phyloP scores from a whole-genome alignment of 92 coral and sea anemone genomes.

The Epizoanthus fatuus region DNA sequence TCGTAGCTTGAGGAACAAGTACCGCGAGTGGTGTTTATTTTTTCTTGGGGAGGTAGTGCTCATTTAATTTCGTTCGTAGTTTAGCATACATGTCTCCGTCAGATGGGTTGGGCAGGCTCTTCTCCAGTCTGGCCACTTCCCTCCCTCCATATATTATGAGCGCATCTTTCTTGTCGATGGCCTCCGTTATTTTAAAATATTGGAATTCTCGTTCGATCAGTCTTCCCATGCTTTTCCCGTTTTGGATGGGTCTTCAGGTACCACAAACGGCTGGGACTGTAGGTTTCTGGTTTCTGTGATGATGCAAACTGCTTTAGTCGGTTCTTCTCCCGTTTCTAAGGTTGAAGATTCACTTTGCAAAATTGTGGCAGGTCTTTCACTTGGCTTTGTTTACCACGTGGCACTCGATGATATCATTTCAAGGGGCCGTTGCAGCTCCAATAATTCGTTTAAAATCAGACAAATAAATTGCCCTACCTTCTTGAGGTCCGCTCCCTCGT shows the following conservation, averaged over 20 bases:
- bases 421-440: background rate
- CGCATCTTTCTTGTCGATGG: slow-evolving; percentile 75
- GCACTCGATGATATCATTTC: background rate
- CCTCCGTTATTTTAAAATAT: slow-evolving; percentile 66
- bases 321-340: no score
- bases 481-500: background rate
- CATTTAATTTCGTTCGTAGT: slow-evolving; percentile 46
- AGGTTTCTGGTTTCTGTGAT: slow-evolving; percentile 59
- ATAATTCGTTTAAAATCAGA: background rate
- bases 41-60: slow-evolving; percentile 45
- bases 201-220: slow-evolving; percentile 70
- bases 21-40: slow-evolving; percentile 52
- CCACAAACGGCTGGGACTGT: slow-evolving; percentile 41
- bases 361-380: no score
- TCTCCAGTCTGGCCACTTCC: slow-evolving; percentile 68
- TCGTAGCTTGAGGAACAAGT: slow-evolving; percentile 3
- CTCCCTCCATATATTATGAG: slow-evolving; percentile 72
- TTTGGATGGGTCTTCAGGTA: slow-evolving; percentile 39
- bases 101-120: slow-evolving; percentile 58
- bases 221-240: slow-evolving; percentile 71
- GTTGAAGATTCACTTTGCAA: no score
- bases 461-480: background rate
- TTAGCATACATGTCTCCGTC: slow-evolving; percentile 40
- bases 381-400: background rate
- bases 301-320: background rate